Base-by-base conservation (phyloP, 2,113 vertebrate genomes). In the Crotalus horridus region DNA sequence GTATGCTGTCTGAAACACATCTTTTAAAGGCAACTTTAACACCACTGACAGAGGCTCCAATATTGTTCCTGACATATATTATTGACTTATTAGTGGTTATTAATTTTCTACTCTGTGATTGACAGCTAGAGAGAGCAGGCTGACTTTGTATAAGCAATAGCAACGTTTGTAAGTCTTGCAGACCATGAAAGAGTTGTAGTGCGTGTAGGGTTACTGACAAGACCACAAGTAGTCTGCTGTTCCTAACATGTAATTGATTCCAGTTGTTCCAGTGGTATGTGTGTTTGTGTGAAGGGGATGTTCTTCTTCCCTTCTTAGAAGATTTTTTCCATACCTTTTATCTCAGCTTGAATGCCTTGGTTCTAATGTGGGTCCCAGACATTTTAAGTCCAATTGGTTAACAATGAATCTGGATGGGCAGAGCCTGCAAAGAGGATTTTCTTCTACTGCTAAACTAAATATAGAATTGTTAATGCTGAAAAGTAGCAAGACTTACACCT, bases 181-280 rank as follows among this genome's bases (percentile, higher is more conserved):
- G n/a, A 48, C 54, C 26, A 39, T 69, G n/a, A 17, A 88, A 26
- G 15, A 61, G 43, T 33, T 64, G 12, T 26, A 21, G 59, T 88
- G 92, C 89, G 26, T 88, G 89, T 93, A 94, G 55, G 4, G 9
- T 61, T 61, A 33, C 24, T 61, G 87, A 89, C 87, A 93, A 85
- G 7, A n/a, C 21, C 0, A 0, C 24, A 29, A 91, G 86, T 29
- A 89, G 88, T 21, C 11, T n/a, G 90, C 51, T 0, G 0, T 85
- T 59, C 88, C 56, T 33, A 85, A n/a, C 24, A 58, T 58, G 26
- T 85, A 91, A 58, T 48, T 20, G 10, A 55, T 54, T 39, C 74
- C 3, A 85, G 89, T 85, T 90, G 59, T 86, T 26, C 15, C 24
- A 0, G 11, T 0, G 8, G 48, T 51, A 10, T 51, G 58, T 69